Evolutionary conservation across 2,113 vertebrate species (phyloP).

Genomic region (Pipra filicauda): DNA sequence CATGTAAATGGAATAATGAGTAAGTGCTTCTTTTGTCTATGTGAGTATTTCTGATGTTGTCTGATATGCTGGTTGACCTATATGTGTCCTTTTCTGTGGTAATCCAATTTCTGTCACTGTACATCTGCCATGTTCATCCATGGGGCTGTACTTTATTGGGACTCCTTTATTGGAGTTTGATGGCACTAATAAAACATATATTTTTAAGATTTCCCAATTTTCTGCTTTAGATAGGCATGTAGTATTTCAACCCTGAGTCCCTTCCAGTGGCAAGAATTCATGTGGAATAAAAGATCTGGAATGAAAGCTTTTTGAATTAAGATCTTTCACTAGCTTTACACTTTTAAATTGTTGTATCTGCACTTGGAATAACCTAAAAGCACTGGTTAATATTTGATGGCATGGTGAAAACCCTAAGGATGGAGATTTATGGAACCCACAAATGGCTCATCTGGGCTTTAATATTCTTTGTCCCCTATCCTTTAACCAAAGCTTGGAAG

Average conservation of each 20-base stretch:
- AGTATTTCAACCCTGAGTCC: not conserved
- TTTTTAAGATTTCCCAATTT: not conserved
- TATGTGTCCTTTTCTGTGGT: not conserved
- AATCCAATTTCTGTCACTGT: not conserved
- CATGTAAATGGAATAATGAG: not conserved
- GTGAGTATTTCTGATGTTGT: not conserved
- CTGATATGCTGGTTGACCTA: not conserved
- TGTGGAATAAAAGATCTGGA: not conserved
- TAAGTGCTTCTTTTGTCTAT: not conserved
- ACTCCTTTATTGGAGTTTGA: not conserved
- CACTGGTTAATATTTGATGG: constrained; percentile 76
- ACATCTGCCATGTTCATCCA: not conserved
- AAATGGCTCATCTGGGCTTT: not conserved
- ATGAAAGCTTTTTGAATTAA: not conserved
- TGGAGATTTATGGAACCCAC: not conserved
- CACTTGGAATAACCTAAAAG: constrained; percentile 68
- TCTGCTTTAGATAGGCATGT: not conserved
- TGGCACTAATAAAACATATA: not conserved
- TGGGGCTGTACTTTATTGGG: not conserved
- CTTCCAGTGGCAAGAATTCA: not conserved
- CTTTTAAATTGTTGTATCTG: constrained; percentile 59
- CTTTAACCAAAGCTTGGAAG: not conserved
- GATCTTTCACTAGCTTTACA: constrained; percentile 13
- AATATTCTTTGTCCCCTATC: not conserved
- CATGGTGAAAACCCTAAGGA: not conserved